A percentile compares a stretch with the other conserved stretches of the same genome.
phyloP scores from a whole-genome alignment of 35 echinoderm and acorn worm species.

The Apostichopus californicus region DNA sequence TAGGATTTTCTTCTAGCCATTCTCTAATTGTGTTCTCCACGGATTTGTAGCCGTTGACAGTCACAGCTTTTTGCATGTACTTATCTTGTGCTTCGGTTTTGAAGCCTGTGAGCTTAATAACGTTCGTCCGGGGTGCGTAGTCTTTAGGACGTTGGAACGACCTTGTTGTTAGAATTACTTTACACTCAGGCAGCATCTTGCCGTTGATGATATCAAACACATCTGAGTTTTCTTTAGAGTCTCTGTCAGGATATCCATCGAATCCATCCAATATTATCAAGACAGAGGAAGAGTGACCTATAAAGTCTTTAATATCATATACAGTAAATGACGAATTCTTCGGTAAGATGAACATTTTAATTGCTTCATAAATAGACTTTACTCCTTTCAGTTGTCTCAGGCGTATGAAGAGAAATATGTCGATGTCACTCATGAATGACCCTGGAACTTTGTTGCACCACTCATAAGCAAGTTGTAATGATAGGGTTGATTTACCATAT shows the following conservation, averaged over 20 bases:
- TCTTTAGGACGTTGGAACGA: background rate
- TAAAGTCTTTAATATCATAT: background rate
- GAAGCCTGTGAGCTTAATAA: background rate
- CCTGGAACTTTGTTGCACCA: background rate
- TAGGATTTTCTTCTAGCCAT: background rate
- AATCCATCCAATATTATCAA: conserved; percentile 15
- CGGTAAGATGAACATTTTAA: background rate
- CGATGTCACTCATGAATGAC: background rate
- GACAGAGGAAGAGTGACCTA: background rate
- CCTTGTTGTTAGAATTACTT: background rate
- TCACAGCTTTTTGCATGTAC: conserved; percentile 23
- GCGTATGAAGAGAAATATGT: background rate
- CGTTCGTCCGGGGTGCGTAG: background rate
- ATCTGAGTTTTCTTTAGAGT: background rate
- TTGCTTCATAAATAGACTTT: background rate
- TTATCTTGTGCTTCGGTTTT: background rate
- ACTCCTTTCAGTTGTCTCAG: background rate
- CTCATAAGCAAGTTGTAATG: background rate
- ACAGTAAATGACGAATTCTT: background rate
- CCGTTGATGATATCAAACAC: background rate
- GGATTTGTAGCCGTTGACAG: background rate
- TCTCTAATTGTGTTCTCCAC: background rate
- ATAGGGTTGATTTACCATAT: conserved; percentile 1
- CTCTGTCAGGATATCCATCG: background rate
- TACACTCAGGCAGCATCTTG: background rate